Base-by-base conservation (phyloP, 2,113 vertebrate species). In the Otocyon megalotis region DNA sequence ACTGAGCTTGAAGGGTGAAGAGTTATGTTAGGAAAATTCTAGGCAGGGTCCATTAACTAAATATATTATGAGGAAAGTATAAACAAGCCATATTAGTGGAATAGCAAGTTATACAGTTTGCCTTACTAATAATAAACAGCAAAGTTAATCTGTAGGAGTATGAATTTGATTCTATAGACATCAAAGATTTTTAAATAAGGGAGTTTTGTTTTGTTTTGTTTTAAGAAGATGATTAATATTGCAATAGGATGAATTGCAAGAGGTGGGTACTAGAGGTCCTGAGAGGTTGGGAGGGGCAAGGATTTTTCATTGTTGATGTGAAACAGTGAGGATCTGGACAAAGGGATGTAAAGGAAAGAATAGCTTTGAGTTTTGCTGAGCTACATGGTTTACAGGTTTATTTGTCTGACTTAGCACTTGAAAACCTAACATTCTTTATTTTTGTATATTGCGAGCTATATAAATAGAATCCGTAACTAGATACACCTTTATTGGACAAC, bases 1-100 rank as follows among this genome's bases (percentile, higher is more conserved):
- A 79, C 10, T 67, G 74, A 35, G 19, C 20, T 62, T 92, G 10
- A 95, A 83, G 17, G 13, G 88, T 79, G 13, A 58, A 88, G 8
- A 93, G 50, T 77, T 54, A 74, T 82, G 50, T 82, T 80, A 56
- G 32, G 37, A 81, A 94, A 95, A 76, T 90, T 96, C 37, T 90
- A 90, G 87, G 26, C 5, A 93, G 30, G 3, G 2, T 48, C 24
- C 54, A 72, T 54, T 93, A 97, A 94, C 9, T 19, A 85, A 71
- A 86, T 87, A 37, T 17, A 83, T 30, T 53, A 7, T 62, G 6
- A 89, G 54, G 19, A 56, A 94, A 62, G 5, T 62, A 35, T 80
- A 71, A 96, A 56, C 13, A 93, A 90, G 26, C 43, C 48, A 30
- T 10, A 79, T n/a, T 15, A 83, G 82, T 35, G 14, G 62, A 76